Percentiles rank a stretch among this genome's conserved stretches.
Evolutionary conservation across 1,140 invertebrate species (phyloP).

Genomic region (Bathynomus jamesi): DNA sequence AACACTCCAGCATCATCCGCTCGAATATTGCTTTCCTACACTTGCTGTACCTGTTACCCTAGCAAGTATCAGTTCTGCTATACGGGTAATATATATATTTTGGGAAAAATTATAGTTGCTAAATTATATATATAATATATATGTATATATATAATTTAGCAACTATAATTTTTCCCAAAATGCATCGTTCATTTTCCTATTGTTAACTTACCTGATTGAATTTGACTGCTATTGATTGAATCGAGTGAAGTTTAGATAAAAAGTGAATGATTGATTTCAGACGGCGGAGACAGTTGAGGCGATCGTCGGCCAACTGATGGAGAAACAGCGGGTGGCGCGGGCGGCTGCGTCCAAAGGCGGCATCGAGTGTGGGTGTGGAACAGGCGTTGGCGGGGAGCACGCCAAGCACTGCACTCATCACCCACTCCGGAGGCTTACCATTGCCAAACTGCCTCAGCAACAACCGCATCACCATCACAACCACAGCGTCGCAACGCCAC

Average conservation of each 20-base stretch:
- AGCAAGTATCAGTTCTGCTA: no score
- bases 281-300: slow-evolving; percentile 63
- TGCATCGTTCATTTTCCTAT: no score
- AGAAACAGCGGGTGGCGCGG: slow-evolving; percentile 66
- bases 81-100: no score
- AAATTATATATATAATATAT: background rate
- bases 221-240: background rate
- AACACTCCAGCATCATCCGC: no score
- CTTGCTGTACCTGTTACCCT: no score
- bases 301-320: slow-evolving; percentile 78
- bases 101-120: no score
- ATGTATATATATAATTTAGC: no score
- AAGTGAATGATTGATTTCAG: background rate
- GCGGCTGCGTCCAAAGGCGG: slow-evolving; percentile 44
- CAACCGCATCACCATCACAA: slow-evolving; percentile 22
- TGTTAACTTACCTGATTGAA: background rate
- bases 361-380: slow-evolving; percentile 34
- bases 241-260: background rate
- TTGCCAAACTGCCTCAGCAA: slow-evolving; percentile 28
- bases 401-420: slow-evolving; percentile 28
- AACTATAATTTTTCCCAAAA: no score
- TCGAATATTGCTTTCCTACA: no score
- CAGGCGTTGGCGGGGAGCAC: slow-evolving; percentile 28
- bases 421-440: slow-evolving; percentile 24
- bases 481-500: background rate